These are phyloP conservation scores for Corythoichthys haematopterus DNA, from an alignment of 2,113 vertebrate species.

Conservation along the genomic window DNA sequence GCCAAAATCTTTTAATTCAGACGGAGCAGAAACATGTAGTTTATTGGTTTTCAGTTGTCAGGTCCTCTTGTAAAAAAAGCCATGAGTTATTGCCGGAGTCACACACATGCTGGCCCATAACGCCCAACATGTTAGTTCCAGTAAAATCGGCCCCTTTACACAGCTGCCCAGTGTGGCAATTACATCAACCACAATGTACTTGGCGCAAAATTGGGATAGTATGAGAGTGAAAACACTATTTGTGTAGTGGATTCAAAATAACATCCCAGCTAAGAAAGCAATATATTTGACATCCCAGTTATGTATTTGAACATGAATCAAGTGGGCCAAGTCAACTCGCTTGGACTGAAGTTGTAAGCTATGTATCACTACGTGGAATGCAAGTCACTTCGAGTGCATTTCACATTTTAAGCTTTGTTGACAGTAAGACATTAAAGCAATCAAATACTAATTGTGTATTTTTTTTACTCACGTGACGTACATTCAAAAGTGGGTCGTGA, in stretches of 20 bases:
- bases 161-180: constrained; percentile 50
- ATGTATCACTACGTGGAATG: neutral
- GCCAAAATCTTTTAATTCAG: constrained; percentile 42
- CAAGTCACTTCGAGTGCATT: neutral
- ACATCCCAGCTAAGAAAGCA: constrained; percentile 40
- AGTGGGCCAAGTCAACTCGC: constrained; percentile 5
- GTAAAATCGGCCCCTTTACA: constrained; percentile 42
- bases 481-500: too few species aligned
- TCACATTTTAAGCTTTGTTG: neutral
- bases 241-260: constrained; percentile 31
- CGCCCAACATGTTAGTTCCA: constrained; percentile 38
- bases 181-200: constrained; percentile 40
- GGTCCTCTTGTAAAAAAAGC: constrained; percentile 36
- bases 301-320: neutral
- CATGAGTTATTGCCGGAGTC: constrained; percentile 51
- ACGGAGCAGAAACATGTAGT: constrained; percentile 17
- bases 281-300: constrained; percentile 1
- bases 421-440: too few species aligned
- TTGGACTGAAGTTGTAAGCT: constrained; percentile 11
- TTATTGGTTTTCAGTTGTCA: constrained; percentile 23
- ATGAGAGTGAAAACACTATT: constrained; percentile 37
- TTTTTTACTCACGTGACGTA: too few species aligned
- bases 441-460: too few species aligned
- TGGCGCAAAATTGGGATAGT: constrained; percentile 16
- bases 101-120: constrained; percentile 30